phyloP scores from a whole-genome alignment of 2,113 vertebrate genomes.

The Callopanchax toddi region DNA sequence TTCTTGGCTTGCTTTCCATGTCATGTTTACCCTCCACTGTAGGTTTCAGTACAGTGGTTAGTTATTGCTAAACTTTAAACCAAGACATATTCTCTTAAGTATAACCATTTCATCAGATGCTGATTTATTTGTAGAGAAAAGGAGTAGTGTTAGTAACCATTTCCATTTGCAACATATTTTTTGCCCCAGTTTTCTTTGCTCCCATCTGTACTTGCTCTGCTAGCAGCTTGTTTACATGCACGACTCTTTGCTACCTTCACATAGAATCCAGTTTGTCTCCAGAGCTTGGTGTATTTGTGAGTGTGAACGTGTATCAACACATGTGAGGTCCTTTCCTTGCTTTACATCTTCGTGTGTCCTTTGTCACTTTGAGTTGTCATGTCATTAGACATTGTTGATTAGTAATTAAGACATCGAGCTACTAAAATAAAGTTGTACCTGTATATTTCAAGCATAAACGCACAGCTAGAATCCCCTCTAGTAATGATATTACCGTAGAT shows the following conservation, averaged over 20 bases:
- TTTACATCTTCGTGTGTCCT: slow-evolving; percentile 32
- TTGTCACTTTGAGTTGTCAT: slow-evolving; percentile 43
- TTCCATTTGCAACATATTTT: slow-evolving; percentile 10
- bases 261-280: slow-evolving; percentile 48
- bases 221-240: slow-evolving; percentile 54
- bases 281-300: slow-evolving; percentile 65
- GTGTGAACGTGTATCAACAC: slow-evolving; percentile 42
- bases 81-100: slow-evolving; percentile 7
- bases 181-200: slow-evolving; percentile 2
- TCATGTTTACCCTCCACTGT: not conserved
- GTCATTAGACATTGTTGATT: slow-evolving; percentile 13
- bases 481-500: not conserved
- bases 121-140: slow-evolving; percentile 47
- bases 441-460: slow-evolving; percentile 2
- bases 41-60: not conserved
- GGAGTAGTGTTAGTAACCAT: slow-evolving; percentile 46
- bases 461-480: slow-evolving; percentile 4
- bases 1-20: not conserved
- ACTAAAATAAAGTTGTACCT: not conserved
- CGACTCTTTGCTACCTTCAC: slow-evolving; percentile 54
- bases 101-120: not conserved
- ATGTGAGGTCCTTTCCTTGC: slow-evolving; percentile 24
- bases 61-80: slow-evolving; percentile 7
- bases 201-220: slow-evolving; percentile 8
- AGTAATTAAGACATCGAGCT: slow-evolving; percentile 2